Evolutionary conservation across 2,888 invertebrate species (phyloP).

Genomic region (Callinectes sapidus): DNA sequence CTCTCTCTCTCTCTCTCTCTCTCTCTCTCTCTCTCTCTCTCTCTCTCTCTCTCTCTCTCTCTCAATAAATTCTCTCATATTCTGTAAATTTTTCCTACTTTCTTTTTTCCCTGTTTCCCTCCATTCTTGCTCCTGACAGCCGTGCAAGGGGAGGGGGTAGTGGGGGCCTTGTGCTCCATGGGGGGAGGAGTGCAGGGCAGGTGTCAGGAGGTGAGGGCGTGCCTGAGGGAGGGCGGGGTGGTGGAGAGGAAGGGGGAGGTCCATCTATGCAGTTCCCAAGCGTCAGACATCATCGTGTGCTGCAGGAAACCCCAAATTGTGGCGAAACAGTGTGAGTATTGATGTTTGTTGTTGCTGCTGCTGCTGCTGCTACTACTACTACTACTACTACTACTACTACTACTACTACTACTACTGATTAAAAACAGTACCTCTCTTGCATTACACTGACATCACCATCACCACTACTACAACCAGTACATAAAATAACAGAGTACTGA

Average conservation of each 20-base stretch:
- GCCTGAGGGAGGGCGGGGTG: constrained; percentile 51
- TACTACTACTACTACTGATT: not conserved
- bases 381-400: constrained; percentile 37
- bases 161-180: constrained; percentile 44
- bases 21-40: not conserved
- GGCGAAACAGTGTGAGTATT: constrained; percentile 43
- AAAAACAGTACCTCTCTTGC: not conserved
- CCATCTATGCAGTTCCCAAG: constrained; percentile 4
- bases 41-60: not conserved
- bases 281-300: constrained; percentile 43
- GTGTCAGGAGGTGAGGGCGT: constrained; percentile 54
- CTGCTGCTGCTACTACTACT: not conserved
- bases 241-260: constrained; percentile 34
- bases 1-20: constrained; percentile 25
- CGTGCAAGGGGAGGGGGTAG: not conserved
- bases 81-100: not conserved
- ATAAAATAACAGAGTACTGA: not conserved
- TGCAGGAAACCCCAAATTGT: constrained; percentile 51
- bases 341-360: not conserved
- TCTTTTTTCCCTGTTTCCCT: not conserved
- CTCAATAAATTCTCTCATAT: not conserved
- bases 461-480: not conserved
- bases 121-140: not conserved
- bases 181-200: constrained; percentile 51
- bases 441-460: not conserved